phyloP scores from a whole-genome alignment of 30 jellyfish, hydroid and myxozoan species.

The Catostylus mosaicus region DNA sequence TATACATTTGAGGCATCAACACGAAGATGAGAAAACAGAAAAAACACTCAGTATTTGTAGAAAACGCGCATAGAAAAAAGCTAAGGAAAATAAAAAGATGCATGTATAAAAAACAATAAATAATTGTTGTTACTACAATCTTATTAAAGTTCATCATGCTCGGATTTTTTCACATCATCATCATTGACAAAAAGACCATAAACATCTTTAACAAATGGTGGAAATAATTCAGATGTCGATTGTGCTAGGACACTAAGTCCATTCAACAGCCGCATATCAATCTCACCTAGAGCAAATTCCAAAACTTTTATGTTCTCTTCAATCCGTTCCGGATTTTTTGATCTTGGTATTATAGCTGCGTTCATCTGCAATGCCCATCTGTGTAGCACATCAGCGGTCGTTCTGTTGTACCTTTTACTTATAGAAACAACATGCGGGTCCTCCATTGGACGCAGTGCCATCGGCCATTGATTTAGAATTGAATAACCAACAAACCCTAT shows the following conservation, averaged over 20 bases:
- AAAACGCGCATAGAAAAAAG: no score
- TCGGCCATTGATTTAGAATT: constrained; percentile 57
- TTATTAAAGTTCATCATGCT: constrained; percentile 35
- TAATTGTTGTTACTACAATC: not conserved
- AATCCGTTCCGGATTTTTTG: constrained; percentile 71
- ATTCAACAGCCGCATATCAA: constrained; percentile 67
- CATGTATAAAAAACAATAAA: not conserved
- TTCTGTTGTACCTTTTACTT: constrained; percentile 49
- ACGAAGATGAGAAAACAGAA: no score
- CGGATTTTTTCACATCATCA: not conserved
- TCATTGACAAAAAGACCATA: constrained; percentile 33
- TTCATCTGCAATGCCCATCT: constrained; percentile 78
- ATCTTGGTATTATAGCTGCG: constrained; percentile 58
- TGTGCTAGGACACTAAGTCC: constrained; percentile 50
- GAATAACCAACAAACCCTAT: constrained; percentile 75
- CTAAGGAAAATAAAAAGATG: not conserved
- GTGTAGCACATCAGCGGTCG: constrained; percentile 47
- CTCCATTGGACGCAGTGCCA: constrained; percentile 45
- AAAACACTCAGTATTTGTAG: no score
- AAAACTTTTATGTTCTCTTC: constrained; percentile 53
- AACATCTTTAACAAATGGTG: constrained; percentile 48
- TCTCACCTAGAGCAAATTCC: constrained; percentile 63
- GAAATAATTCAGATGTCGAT: constrained; percentile 50
- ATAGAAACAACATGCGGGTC: constrained; percentile 64
- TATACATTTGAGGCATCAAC: no score